These are phyloP conservation scores for Heliconius hortense DNA, from an alignment of 2,888 invertebrate species.

Conservation along the genomic window DNA sequence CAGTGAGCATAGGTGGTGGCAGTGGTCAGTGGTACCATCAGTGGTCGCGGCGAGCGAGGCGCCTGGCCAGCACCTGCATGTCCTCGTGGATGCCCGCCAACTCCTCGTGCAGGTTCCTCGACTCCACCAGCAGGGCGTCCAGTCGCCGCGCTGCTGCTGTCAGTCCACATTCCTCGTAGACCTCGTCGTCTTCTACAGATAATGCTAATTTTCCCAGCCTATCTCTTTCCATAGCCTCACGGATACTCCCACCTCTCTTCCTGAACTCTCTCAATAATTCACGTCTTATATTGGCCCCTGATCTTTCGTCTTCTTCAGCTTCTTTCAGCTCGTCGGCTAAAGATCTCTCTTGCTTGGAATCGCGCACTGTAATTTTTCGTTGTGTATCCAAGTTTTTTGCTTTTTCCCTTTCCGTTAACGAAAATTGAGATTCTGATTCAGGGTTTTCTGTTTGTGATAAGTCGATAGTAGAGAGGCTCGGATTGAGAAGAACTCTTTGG, in stretches of 20 bases:
- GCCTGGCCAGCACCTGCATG: slow-evolving; percentile 80
- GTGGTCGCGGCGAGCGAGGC: slow-evolving; percentile 66
- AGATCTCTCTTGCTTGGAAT: slow-evolving; percentile 55
- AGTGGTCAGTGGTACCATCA: slow-evolving; percentile 67
- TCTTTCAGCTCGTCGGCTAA: slow-evolving; percentile 72
- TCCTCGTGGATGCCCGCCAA: slow-evolving; percentile 75
- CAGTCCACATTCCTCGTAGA: slow-evolving; percentile 55
- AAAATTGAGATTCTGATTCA: slow-evolving; percentile 48
- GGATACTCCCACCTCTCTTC: slow-evolving; percentile 54
- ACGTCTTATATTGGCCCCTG: slow-evolving; percentile 50
- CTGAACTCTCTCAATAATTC: slow-evolving; percentile 58
- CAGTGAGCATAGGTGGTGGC: slow-evolving; percentile 41
- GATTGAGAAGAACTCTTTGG: slow-evolving; percentile 65
- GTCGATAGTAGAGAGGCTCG: slow-evolving; percentile 53
- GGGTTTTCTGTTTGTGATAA: slow-evolving; percentile 49
- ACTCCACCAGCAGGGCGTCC: slow-evolving; percentile 73
- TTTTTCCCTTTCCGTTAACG: slow-evolving; percentile 33
- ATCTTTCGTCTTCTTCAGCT: slow-evolving; percentile 64
- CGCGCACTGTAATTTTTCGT: slow-evolving; percentile 35
- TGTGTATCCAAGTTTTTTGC: slow-evolving; percentile 28
- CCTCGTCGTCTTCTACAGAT: slow-evolving; percentile 73
- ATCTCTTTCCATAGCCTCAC: slow-evolving; percentile 68
- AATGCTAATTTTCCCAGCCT: slow-evolving; percentile 70
- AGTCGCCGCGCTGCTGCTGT: slow-evolving; percentile 66
- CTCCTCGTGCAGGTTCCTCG: slow-evolving; percentile 71